These are phyloP conservation scores for Phoxinus phoxinus DNA, from an alignment of 2,113 vertebrate genomes.

Conservation along the genomic window DNA sequence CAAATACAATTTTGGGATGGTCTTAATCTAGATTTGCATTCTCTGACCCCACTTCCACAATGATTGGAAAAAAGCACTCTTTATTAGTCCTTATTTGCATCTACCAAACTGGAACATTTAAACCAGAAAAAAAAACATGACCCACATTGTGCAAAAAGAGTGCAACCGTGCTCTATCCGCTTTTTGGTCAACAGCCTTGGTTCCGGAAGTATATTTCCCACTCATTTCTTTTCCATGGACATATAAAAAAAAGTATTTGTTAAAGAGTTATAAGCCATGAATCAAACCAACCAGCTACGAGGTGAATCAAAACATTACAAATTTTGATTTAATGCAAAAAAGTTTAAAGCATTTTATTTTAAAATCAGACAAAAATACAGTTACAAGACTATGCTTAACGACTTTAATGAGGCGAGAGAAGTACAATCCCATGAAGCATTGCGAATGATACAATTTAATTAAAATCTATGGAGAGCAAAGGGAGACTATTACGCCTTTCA, in stretches of 20 bases:
- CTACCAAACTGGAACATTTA: not conserved
- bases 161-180: not conserved
- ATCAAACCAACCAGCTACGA: too few species aligned
- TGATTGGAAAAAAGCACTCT: not conserved
- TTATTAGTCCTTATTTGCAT: not conserved
- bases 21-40: not conserved
- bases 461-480: too few species aligned
- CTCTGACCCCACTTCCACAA: not conserved
- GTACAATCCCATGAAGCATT: not conserved
- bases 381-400: not conserved
- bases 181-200: not conserved
- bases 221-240: not conserved
- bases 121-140: not conserved
- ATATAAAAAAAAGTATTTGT: not conserved
- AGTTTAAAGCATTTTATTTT: not conserved
- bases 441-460: not conserved
- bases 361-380: not conserved
- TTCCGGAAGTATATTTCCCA: not conserved
- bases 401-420: too few species aligned
- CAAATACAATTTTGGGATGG: not conserved
- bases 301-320: not conserved
- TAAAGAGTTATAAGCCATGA: not conserved
- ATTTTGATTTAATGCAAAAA: not conserved
- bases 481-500: too few species aligned
- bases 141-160: not conserved